These are phyloP conservation scores for Bruchidius siliquastri DNA, from an alignment of 2,888 invertebrate genomes.

Conservation along the genomic window DNA sequence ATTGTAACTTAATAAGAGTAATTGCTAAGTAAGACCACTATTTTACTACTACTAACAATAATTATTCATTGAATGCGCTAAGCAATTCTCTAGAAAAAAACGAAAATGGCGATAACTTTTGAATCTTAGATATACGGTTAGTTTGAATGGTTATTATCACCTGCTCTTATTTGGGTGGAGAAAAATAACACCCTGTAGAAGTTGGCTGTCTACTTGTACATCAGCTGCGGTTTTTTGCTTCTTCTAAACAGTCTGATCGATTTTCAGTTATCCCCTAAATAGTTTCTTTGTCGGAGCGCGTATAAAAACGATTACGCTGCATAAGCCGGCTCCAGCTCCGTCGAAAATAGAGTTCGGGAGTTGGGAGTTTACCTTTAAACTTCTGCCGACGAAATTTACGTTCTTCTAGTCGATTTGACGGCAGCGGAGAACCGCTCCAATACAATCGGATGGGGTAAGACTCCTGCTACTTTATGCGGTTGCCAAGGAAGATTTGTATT, in stretches of 20 bases:
- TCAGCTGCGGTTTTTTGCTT: not conserved
- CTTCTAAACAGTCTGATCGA: constrained; percentile 21
- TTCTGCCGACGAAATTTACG: constrained; percentile 12
- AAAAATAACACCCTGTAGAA: not conserved
- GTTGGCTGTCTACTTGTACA: not conserved
- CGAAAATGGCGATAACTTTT: too few relatives aligned
- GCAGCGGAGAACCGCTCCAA: not conserved
- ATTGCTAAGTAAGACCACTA: too few relatives aligned
- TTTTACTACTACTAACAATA: too few relatives aligned
- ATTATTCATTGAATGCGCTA: too few relatives aligned
- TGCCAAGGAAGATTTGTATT: not conserved
- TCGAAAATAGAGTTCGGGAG: constrained; percentile 1
- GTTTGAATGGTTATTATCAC: too few relatives aligned
- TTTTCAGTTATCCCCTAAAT: constrained; percentile 29
- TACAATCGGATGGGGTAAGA: not conserved
- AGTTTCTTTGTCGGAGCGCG: constrained; percentile 27
- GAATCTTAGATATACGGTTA: too few relatives aligned
- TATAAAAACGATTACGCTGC: constrained; percentile 22
- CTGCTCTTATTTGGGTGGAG: not conserved
- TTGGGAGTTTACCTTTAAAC: constrained; percentile 13
- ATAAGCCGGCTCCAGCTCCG: constrained; percentile 11
- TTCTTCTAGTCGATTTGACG: constrained; percentile 6
- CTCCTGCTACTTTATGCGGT: not conserved
- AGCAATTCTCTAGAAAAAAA: too few relatives aligned
- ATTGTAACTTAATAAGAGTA: too few relatives aligned